Evolutionary conservation across 2,113 vertebrate species (phyloP).

Genomic region (Myiopsitta monachus): DNA sequence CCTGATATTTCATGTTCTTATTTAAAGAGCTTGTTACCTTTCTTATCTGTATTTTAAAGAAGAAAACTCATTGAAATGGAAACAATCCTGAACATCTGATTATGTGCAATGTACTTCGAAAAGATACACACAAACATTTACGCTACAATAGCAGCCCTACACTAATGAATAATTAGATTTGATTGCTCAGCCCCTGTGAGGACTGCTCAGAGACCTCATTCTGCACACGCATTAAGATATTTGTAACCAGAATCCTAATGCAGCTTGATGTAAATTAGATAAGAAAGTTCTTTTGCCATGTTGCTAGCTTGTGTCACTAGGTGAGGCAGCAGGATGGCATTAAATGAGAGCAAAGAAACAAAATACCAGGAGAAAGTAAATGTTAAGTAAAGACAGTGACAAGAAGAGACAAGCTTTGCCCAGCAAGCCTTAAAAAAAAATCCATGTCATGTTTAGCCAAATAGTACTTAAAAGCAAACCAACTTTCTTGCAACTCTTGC

Average conservation of each 20-base stretch:
- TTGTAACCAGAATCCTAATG: neutral
- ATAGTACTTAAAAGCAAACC: neutral
- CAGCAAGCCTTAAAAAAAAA: neutral
- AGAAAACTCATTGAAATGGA: neutral
- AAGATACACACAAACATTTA: neutral
- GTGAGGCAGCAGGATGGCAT: neutral
- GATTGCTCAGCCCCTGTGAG: neutral
- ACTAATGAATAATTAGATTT: neutral
- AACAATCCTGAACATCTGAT: neutral
- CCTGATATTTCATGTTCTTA: neutral
- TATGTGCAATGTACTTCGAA: neutral
- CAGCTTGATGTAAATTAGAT: neutral
- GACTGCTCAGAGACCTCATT: neutral
- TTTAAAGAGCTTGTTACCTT: neutral
- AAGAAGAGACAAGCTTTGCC: neutral
- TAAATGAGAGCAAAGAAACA: neutral
- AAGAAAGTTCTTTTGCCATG: neutral
- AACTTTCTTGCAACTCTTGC: neutral
- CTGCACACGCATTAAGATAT: neutral
- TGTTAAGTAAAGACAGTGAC: neutral
- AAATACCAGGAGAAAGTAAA: neutral
- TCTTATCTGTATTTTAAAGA: neutral
- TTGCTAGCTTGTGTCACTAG: neutral
- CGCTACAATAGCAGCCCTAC: neutral
- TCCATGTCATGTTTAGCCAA: neutral